Percentiles rank a stretch among this genome's conserved stretches.
These are phyloP conservation scores for Coilia nasus DNA, from an alignment of 2,797 vertebrate genomes.

Conservation along the genomic window DNA sequence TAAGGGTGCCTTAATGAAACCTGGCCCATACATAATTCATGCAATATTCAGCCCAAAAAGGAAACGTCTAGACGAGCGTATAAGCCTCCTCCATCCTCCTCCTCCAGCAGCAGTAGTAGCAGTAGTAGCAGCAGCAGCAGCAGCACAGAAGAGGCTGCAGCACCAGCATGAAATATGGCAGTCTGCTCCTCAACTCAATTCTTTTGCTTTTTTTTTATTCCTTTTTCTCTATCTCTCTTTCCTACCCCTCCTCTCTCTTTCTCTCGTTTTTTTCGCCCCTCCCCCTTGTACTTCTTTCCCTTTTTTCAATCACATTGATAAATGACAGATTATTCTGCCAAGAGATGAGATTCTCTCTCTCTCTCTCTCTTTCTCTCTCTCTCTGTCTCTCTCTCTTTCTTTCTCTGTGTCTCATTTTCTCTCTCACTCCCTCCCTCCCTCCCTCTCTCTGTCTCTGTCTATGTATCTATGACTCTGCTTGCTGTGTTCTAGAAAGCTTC, in stretches of 20 bases:
- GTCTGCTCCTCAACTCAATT: constrained; percentile 47
- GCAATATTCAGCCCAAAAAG: constrained; percentile 63
- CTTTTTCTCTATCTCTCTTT: constrained; percentile 38
- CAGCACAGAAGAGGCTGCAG: constrained; percentile 17
- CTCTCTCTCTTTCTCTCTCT: constrained; percentile 56
- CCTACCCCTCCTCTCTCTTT: constrained; percentile 36
- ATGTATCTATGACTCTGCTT: neutral
- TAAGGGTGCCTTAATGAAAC: constrained; percentile 72
- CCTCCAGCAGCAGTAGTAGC: neutral
- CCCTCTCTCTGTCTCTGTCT: constrained; percentile 21
- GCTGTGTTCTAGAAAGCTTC: constrained; percentile 10
- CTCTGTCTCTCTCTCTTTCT: constrained; percentile 49
- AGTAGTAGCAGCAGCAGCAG: constrained; percentile 24
- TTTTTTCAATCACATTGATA: constrained; percentile 73
- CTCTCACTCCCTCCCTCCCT: constrained; percentile 27
- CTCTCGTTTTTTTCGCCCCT: constrained; percentile 49
- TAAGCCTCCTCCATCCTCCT: constrained; percentile 25
- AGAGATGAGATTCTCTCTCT: constrained; percentile 73
- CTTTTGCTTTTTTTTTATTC: constrained; percentile 38
- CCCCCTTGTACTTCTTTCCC: constrained; percentile 49
- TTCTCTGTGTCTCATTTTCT: constrained; percentile 11
- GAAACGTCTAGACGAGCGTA: constrained; percentile 68
- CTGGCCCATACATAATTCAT: constrained; percentile 80
- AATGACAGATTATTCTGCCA: constrained; percentile 74
- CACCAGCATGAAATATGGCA: constrained; percentile 45